Percentiles rank a stretch among this genome's conserved stretches.
Conservation (phyloP, 92 coral and sea anemone genomes). For the Phenganax subtilis region DNA sequence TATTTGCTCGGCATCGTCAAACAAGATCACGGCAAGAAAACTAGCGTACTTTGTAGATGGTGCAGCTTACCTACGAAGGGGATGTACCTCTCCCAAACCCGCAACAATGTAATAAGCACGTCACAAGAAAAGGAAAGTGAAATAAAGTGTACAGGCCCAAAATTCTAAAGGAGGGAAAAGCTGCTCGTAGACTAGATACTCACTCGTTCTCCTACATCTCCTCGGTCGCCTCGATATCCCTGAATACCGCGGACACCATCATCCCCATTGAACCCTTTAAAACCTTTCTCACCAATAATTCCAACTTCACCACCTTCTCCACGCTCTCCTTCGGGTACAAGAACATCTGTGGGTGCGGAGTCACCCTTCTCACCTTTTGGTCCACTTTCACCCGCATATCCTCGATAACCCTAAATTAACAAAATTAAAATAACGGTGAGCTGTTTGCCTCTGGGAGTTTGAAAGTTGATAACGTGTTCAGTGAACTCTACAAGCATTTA, state of each 20-base stretch:
- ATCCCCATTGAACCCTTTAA: slow-evolving; percentile 30
- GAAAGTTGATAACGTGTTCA: too few species aligned
- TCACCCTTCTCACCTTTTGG: slow-evolving; percentile 11
- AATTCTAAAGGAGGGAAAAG: background rate
- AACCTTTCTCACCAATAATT: slow-evolving; percentile 46
- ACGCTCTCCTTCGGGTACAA: background rate
- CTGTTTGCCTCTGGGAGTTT: background rate
- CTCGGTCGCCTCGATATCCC: slow-evolving; percentile 41
- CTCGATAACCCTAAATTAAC: slow-evolving; percentile 7
- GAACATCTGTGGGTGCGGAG: slow-evolving; percentile 31
- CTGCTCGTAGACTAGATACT: slow-evolving; percentile 4
- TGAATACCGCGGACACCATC: slow-evolving; percentile 25
- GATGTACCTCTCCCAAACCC: too few species aligned
- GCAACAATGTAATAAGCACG: too few species aligned
- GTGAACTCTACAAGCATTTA: too few species aligned
- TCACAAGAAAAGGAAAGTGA: too few species aligned
- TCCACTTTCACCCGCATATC: slow-evolving; percentile 14
- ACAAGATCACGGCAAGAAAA: too few species aligned
- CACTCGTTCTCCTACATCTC: slow-evolving; percentile 47
- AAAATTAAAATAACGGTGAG: background rate
- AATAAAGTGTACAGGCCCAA: background rate
- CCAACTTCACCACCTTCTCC: background rate
- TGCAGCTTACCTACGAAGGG: too few species aligned
- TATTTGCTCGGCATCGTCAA: too few species aligned
- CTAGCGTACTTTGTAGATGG: too few species aligned